Percentiles rank a stretch among this genome's conserved stretches.
phyloP scores from a whole-genome alignment of 2,113 vertebrate genomes.

The Herpetotheres cachinnans region DNA sequence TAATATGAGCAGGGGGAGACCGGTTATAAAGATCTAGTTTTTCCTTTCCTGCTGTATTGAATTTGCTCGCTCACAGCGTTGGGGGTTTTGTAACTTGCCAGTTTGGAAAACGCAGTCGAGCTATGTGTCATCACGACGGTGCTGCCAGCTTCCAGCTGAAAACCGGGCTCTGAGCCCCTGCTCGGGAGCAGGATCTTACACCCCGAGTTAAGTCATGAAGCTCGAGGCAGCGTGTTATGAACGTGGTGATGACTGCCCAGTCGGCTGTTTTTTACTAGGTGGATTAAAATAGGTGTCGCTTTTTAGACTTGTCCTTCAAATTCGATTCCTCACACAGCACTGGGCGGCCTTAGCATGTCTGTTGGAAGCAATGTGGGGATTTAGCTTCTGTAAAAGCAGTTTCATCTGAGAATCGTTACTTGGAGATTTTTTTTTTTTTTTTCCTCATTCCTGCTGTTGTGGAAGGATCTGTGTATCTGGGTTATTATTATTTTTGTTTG shows the following conservation, averaged over 20 bases:
- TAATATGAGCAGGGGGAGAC: background rate
- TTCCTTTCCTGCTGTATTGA: background rate
- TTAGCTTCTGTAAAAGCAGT: background rate
- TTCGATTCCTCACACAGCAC: background rate
- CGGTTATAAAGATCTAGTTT: background rate
- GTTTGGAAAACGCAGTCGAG: background rate
- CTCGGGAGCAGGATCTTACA: background rate
- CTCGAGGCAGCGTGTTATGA: background rate
- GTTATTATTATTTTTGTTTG: background rate
- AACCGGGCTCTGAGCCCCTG: background rate
- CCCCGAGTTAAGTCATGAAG: background rate
- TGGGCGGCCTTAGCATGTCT: background rate
- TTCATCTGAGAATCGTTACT: background rate
- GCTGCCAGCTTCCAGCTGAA: background rate
- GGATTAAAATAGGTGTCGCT: background rate
- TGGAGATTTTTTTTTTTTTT: background rate
- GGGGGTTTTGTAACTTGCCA: background rate
- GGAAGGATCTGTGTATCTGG: background rate
- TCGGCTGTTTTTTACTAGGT: background rate
- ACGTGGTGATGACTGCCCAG: background rate
- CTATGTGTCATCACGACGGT: background rate
- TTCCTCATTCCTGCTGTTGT: background rate
- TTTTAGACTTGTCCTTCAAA: background rate
- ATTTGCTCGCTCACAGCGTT: background rate
- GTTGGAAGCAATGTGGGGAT: background rate